Base-by-base conservation (phyloP, 2,797 vertebrate species). In the Tapera naevia region DNA sequence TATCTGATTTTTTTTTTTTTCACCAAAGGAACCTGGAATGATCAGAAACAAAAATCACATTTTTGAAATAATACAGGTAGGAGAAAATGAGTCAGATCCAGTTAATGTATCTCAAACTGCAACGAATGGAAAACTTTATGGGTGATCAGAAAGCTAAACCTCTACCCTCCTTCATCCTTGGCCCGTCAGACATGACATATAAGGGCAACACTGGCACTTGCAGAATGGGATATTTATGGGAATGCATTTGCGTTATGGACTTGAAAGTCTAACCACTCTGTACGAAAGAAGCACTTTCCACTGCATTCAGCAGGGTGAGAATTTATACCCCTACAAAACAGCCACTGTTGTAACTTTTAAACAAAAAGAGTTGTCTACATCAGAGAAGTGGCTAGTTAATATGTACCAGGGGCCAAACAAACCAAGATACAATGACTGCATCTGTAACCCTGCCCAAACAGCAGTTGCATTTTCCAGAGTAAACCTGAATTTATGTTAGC, bases 361-460 rank as follows among this genome's bases (percentile, higher is more conserved):
- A 91, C 60, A 89, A 61, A 82, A 85, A 87, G 35, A 19, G 35
- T 90, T 84, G 32, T 45, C 62, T 70, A 73, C n/a, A 37, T 48
- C 33, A 82, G 82, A 83, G 51, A 87, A 93, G 81, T 18, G 50
- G 61, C 32, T 78, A 62, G 67, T 46, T 81, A 89, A 74, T 33
- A 89, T 79, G 85, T 89, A 95, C 79, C 46, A 88, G 13, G 53
- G 88, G 75, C 78, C 79, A 91, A 95, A 75, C 9, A 87, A 89
- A 80, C 61, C 85, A 86, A 57, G 53, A 83, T 91, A 67, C 45
- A 83, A 82, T 41, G 56, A 51, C 53, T 53, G 13, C 16, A 67
- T 32, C 57, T 13, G 1, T 28, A 93, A 80, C 39, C 64, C 57
- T 78, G 37, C 65, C 79, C 81, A 83, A 92, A 80, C 50, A 89